Conservation (phyloP, 2,797 vertebrate genomes). For the Passerculus sandwichensis region DNA sequence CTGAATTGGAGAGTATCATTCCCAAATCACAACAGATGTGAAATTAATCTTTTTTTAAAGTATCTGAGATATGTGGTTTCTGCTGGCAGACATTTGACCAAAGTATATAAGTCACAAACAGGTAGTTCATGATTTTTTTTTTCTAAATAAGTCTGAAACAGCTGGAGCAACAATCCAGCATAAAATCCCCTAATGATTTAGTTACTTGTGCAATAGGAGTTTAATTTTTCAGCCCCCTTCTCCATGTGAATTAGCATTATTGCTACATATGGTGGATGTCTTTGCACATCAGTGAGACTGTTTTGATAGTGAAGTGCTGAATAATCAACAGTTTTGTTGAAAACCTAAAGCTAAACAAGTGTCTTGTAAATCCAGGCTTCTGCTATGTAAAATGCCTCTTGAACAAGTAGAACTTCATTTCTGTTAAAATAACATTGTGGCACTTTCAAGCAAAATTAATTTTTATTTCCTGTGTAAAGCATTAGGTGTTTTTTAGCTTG, state of each 20-base stretch:
- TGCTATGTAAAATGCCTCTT: not conserved
- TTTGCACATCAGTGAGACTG: not conserved
- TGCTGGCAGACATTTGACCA: not conserved
- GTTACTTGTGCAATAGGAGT: not conserved
- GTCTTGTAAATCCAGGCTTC: not conserved
- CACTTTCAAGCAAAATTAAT: not conserved
- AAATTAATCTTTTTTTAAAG: not conserved
- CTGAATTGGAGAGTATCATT: not conserved
- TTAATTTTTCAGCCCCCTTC: not conserved
- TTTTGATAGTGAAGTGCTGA: not conserved
- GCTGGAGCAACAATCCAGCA: not conserved
- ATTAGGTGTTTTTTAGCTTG: not conserved
- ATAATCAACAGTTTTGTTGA: not conserved
- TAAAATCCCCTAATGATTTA: not conserved
- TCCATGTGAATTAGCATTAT: not conserved
- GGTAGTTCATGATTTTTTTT: not conserved
- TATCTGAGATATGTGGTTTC: not conserved
- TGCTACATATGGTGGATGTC: not conserved
- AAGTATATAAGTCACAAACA: not conserved
- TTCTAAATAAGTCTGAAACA: not conserved
- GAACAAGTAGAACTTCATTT: not conserved
- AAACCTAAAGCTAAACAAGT: not conserved
- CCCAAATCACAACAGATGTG: not conserved
- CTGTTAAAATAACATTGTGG: not conserved
- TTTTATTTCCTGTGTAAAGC: not conserved